Percentiles rank a stretch among this genome's conserved stretches.
phyloP scores from a whole-genome alignment of 2,113 vertebrate genomes.

The Pomatorhinus ruficollis region DNA sequence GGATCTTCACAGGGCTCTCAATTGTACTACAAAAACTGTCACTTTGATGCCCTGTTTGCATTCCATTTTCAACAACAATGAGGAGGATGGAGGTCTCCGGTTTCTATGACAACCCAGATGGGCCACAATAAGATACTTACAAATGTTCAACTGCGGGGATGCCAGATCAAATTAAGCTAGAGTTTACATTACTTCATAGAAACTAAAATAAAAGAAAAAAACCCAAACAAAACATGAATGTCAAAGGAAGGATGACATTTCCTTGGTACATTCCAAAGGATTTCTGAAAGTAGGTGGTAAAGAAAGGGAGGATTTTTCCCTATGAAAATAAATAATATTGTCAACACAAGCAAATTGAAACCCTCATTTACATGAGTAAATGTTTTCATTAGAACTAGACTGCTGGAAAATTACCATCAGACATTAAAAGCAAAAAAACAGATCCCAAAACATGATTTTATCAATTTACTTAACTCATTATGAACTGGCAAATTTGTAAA shows the following conservation, averaged over 20 bases:
- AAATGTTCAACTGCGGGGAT: slow-evolving; percentile 76
- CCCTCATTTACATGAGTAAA: slow-evolving; percentile 70
- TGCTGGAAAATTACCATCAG: slow-evolving; percentile 67
- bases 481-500: background rate
- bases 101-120: slow-evolving; percentile 86
- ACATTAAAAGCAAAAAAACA: slow-evolving; percentile 61
- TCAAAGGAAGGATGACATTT: slow-evolving; percentile 67
- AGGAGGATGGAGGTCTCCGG: slow-evolving; percentile 79
- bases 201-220: slow-evolving; percentile 69
- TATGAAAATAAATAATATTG: slow-evolving; percentile 58
- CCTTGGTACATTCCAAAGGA: slow-evolving; percentile 47
- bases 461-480: slow-evolving; percentile 57
- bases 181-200: slow-evolving; percentile 77
- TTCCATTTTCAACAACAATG: slow-evolving; percentile 79
- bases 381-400: slow-evolving; percentile 74
- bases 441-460: slow-evolving; percentile 39
- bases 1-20: slow-evolving; percentile 69
- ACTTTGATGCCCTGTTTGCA: slow-evolving; percentile 79
- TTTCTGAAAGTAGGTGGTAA: slow-evolving; percentile 55
- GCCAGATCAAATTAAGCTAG: slow-evolving; percentile 79
- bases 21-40: slow-evolving; percentile 69
- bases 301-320: slow-evolving; percentile 56
- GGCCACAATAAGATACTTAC: slow-evolving; percentile 80
- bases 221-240: slow-evolving; percentile 69
- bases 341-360: slow-evolving; percentile 63